Conservation (phyloP, 2,113 vertebrate species). For the Sialia sialis region DNA sequence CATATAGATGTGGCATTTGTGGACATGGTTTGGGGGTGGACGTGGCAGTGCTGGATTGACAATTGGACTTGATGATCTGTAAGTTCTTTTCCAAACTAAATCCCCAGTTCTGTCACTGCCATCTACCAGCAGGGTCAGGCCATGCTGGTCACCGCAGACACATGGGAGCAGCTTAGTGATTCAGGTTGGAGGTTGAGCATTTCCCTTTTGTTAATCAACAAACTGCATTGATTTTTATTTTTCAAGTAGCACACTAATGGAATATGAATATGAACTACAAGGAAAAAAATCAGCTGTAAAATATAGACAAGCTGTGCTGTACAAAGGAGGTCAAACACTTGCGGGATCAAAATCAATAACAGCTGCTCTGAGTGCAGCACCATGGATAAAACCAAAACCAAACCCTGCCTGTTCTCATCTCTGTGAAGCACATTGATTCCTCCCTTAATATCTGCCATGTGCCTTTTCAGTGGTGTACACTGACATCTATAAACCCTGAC, state of each 20-base stretch:
- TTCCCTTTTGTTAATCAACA: not conserved
- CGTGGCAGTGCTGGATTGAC: not conserved
- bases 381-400: not conserved
- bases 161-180: accelerated
- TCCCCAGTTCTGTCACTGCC: not conserved
- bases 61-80: accelerated
- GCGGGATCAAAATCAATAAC: not conserved
- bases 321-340: not conserved
- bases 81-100: not conserved
- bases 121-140: not conserved
- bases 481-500: not conserved
- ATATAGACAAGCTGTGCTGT: not conserved
- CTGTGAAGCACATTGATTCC: not conserved
- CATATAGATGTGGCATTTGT: not conserved
- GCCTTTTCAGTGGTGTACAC: not conserved
- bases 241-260: not conserved
- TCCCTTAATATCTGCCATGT: not conserved
- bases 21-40: not conserved
- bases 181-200: not conserved
- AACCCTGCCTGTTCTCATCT: not conserved
- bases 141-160: accelerated
- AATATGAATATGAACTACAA: not conserved
- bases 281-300: not conserved
- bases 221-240: not conserved
- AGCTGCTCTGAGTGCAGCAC: not conserved